phyloP scores from a whole-genome alignment of 2,113 vertebrate species.

The Prunella himalayana region DNA sequence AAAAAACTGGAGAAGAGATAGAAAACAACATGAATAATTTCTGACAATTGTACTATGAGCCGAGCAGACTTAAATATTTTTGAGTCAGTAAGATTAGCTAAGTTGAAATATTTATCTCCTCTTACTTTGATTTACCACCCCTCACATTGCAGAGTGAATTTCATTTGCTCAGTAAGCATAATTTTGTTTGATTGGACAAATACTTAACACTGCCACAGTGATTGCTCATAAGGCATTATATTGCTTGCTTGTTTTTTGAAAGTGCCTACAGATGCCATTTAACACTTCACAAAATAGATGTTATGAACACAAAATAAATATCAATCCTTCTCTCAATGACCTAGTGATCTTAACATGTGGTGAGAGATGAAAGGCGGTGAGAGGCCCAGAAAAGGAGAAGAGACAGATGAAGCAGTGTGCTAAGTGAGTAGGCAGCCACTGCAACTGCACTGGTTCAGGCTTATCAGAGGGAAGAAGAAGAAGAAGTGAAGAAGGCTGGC shows the following conservation, averaged over 20 bases:
- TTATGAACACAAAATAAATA: not conserved
- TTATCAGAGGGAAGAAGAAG: not conserved
- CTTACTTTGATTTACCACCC: not conserved
- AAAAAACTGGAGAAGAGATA: not conserved
- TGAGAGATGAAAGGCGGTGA: not conserved
- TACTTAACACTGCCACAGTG: not conserved
- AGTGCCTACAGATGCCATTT: not conserved
- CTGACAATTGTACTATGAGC: not conserved
- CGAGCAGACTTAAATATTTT: not conserved
- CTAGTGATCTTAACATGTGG: not conserved
- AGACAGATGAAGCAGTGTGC: not conserved
- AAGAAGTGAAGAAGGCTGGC: not conserved
- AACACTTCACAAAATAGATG: not conserved
- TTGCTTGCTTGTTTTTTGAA: not conserved
- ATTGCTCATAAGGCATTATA: not conserved
- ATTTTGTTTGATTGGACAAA: not conserved
- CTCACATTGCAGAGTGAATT: not conserved
- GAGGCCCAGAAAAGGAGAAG: not conserved
- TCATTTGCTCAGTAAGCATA: not conserved
- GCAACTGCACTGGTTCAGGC: not conserved
- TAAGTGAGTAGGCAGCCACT: not conserved
- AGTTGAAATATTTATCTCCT: not conserved
- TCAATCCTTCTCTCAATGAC: not conserved
- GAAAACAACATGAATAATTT: slow-evolving; percentile 32
- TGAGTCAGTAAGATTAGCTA: not conserved